Conservation (phyloP, 2,888 invertebrate species). For the Eulithis testata region DNA sequence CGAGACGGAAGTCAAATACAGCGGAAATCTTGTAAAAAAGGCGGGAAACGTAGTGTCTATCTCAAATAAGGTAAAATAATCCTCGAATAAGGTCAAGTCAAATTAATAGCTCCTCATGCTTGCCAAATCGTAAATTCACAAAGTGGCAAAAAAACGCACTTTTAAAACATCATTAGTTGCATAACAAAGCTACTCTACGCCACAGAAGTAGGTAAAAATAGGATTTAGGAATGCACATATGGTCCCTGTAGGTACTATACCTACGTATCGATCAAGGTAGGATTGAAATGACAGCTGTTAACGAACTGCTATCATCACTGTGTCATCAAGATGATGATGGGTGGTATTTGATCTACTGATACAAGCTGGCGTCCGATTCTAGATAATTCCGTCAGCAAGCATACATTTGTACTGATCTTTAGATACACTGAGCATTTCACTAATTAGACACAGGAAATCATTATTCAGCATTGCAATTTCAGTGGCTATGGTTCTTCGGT, state of each 20-base stretch:
- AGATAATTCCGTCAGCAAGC: constrained; percentile 27
- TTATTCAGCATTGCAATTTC: constrained; percentile 1
- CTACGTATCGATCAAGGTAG: constrained; percentile 6
- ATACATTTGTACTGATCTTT: constrained; percentile 7
- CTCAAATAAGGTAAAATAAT: too few relatives aligned
- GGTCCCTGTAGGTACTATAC: not conserved
- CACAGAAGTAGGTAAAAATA: constrained; percentile 13
- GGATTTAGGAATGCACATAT: constrained; percentile 11
- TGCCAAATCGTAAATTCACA: constrained; percentile 44
- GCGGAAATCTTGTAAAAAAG: too few relatives aligned
- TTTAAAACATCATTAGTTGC: constrained; percentile 40
- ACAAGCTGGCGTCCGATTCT: constrained; percentile 22
- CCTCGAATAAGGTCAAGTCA: too few relatives aligned
- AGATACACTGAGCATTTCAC: not conserved
- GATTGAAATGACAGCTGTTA: constrained; percentile 21
- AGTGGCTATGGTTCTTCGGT: too few relatives aligned
- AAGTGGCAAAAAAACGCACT: constrained; percentile 37
- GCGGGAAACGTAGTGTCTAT: too few relatives aligned
- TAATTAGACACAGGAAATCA: constrained; percentile 14
- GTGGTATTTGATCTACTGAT: constrained; percentile 21
- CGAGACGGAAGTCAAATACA: too few relatives aligned
- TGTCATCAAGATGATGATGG: constrained; percentile 14
- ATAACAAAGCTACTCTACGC: constrained; percentile 26
- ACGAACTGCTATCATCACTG: constrained; percentile 19
- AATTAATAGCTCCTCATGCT: constrained; percentile 39